Percentiles rank a stretch among this genome's conserved stretches.
phyloP scores from a whole-genome alignment of 2,113 vertebrate species.

The Prionailurus viverrinus region DNA sequence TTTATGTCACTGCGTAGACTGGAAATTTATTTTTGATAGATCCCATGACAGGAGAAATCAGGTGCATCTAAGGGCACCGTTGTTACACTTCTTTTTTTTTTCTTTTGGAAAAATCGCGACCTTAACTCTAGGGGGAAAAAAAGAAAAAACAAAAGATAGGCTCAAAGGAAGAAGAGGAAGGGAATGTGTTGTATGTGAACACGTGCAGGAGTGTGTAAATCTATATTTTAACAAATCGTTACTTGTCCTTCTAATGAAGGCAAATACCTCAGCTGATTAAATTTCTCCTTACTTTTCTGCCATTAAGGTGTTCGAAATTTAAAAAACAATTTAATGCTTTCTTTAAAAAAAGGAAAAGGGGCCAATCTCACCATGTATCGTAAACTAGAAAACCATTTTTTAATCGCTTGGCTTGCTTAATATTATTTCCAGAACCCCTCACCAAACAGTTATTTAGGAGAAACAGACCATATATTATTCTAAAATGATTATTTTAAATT shows the following conservation, averaged over 20 bases:
- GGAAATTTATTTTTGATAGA: neutral
- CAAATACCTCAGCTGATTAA: neutral
- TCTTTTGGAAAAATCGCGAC: neutral
- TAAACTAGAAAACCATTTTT: slow-evolving; percentile 18
- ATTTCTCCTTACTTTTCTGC: neutral
- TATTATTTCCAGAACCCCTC: neutral
- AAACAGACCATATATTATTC: neutral
- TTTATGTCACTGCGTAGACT: neutral
- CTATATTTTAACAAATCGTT: neutral
- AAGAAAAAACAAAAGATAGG: neutral
- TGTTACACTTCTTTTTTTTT: neutral
- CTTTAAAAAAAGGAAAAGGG: neutral
- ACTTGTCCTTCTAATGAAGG: neutral
- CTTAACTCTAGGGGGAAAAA: neutral
- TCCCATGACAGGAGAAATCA: neutral
- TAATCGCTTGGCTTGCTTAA: neutral
- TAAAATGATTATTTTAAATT: slow-evolving; percentile 62
- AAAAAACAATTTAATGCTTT: neutral
- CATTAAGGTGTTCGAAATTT: neutral
- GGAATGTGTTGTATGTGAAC: too few species aligned
- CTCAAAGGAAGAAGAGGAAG: neutral
- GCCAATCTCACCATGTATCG: neutral
- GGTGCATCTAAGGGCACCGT: neutral
- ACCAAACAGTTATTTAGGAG: neutral
- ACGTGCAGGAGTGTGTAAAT: neutral